A percentile compares a stretch with the other conserved stretches of the same genome.
phyloP scores from a whole-genome alignment of 2,113 vertebrate species.

The Aegotheles bennettii region DNA sequence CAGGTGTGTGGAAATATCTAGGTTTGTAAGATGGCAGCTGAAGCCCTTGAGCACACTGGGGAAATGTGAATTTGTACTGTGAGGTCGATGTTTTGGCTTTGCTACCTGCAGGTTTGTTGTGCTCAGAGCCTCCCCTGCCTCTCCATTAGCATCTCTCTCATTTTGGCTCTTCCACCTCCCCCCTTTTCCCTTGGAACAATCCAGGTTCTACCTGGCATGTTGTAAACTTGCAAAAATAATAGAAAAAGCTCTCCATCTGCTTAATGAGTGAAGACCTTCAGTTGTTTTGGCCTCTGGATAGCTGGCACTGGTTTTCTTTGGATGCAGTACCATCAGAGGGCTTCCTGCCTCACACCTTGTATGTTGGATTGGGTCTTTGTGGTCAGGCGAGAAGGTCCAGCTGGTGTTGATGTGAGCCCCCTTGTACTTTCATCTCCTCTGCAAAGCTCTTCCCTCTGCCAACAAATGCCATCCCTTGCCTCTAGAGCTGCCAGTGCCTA shows the following conservation, averaged over 20 bases:
- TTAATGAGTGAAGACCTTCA: background rate
- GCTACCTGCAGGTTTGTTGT: background rate
- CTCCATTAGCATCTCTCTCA: background rate
- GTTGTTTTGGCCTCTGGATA: background rate
- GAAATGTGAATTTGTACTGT: background rate
- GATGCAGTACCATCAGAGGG: background rate
- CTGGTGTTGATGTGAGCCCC: background rate
- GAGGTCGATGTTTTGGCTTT: background rate
- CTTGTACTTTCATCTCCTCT: background rate
- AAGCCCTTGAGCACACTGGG: background rate
- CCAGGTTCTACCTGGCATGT: background rate
- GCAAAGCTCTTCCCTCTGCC: background rate
- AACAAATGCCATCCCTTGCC: background rate
- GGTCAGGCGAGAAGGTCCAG: rapidly evolving
- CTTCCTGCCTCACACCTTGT: background rate
- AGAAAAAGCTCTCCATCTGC: background rate
- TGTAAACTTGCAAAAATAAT: background rate
- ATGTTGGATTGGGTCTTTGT: background rate
- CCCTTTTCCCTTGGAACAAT: background rate
- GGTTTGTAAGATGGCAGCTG: background rate
- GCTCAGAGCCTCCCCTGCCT: background rate
- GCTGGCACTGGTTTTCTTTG: background rate
- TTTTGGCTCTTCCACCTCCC: background rate
- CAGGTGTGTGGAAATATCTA: background rate
- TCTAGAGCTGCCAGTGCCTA: background rate